These are phyloP conservation scores for Yponomeuta sedellus DNA, from an alignment of 2,888 invertebrate species.

Conservation along the genomic window DNA sequence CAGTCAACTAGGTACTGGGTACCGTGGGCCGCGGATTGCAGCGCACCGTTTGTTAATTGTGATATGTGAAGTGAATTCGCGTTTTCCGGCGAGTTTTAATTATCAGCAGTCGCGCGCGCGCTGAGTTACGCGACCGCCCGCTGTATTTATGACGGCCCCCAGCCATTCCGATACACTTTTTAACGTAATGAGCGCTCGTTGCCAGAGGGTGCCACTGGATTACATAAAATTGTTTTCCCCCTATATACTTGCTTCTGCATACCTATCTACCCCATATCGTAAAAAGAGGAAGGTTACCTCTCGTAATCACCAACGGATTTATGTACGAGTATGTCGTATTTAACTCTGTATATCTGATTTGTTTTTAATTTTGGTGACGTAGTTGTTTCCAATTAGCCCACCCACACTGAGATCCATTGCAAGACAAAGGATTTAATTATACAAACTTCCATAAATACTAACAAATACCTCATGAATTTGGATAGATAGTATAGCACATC, in stretches of 20 bases:
- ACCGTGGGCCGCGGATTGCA: constrained; percentile 15
- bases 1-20: neutral
- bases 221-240: constrained; percentile 12
- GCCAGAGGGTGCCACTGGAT: constrained; percentile 11
- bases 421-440: too few species aligned
- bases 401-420: too few species aligned
- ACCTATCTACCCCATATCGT: neutral
- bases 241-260: constrained; percentile 2
- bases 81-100: constrained; percentile 76
- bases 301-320: neutral
- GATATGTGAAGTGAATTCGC: constrained; percentile 67
- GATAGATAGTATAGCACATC: too few species aligned
- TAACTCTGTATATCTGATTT: neutral
- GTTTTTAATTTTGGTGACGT: neutral
- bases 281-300: neutral
- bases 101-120: constrained; percentile 69
- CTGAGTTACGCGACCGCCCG: constrained; percentile 76
- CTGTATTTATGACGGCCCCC: constrained; percentile 71
- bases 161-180: constrained; percentile 73
- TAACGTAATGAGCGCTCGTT: constrained; percentile 63
- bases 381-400: too few species aligned
- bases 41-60: constrained; percentile 57
- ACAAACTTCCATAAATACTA: too few species aligned
- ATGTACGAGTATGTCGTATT: neutral
- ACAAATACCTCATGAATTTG: too few species aligned